Percentiles rank a stretch among this genome's conserved stretches.
These are phyloP conservation scores for Eublepharis macularius DNA, from an alignment of 2,113 vertebrate genomes.

Conservation along the genomic window DNA sequence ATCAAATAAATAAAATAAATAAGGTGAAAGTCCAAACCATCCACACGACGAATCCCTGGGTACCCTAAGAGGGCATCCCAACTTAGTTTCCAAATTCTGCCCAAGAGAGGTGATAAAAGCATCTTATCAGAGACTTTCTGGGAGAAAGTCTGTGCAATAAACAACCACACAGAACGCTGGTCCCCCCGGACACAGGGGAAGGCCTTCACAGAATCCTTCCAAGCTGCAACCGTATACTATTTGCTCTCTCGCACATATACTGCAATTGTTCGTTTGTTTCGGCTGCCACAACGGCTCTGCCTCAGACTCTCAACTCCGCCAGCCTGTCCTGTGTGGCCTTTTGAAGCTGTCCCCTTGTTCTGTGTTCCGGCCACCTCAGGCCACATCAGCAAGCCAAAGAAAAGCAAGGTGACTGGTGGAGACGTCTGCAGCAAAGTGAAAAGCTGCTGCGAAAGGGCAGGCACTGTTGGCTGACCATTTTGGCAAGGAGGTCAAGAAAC, in stretches of 20 bases:
- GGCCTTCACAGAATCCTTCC: background rate
- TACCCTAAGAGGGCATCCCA: background rate
- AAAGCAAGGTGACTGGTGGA: background rate
- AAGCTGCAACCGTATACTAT: background rate
- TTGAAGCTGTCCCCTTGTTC: background rate
- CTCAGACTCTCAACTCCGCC: background rate
- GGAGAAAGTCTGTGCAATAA: background rate
- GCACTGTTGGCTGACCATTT: background rate
- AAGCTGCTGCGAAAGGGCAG: background rate
- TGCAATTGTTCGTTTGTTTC: background rate
- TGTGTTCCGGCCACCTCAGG: background rate
- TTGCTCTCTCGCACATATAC: background rate
- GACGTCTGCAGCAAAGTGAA: background rate
- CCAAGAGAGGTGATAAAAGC: no score
- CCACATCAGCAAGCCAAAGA: background rate
- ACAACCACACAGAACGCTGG: background rate
- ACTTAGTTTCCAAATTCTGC: background rate
- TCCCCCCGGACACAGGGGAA: background rate
- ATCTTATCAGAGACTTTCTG: background rate
- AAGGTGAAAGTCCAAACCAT: background rate
- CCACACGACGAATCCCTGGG: background rate
- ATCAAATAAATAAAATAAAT: no score
- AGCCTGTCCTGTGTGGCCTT: background rate
- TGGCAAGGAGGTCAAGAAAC: background rate
- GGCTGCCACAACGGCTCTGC: no score